A percentile compares a stretch with the other conserved stretches of the same genome.
These are phyloP conservation scores for Gonocerus acuteangulatus DNA, from an alignment of 2,888 invertebrate species.

Conservation along the genomic window DNA sequence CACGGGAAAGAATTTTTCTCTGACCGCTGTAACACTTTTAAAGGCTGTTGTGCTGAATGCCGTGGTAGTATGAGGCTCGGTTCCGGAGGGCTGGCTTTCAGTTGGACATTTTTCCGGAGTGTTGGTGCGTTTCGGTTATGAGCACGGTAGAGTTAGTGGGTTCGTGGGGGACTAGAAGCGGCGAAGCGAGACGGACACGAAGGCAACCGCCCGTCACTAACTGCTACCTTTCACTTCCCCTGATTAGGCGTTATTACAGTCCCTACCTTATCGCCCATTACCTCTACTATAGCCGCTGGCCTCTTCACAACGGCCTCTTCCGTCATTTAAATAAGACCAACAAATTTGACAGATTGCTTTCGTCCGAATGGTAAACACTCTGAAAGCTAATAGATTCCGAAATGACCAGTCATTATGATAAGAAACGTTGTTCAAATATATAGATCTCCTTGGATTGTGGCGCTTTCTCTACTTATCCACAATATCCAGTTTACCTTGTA, in stretches of 20 bases:
- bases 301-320: too few relatives aligned
- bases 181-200: background rate
- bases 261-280: slow-evolving; percentile 3
- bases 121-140: slow-evolving; percentile 21
- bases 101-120: slow-evolving; percentile 17
- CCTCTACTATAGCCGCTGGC: background rate
- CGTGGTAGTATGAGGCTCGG: background rate
- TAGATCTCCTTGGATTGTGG: too few relatives aligned
- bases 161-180: background rate
- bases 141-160: background rate
- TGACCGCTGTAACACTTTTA: too few relatives aligned
- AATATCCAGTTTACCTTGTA: too few relatives aligned
- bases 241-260: slow-evolving; percentile 18
- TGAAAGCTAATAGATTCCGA: too few relatives aligned
- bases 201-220: slow-evolving; percentile 7
- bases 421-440: too few relatives aligned
- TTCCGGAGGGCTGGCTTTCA: background rate
- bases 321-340: too few relatives aligned
- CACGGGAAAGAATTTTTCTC: too few relatives aligned
- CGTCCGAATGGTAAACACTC: too few relatives aligned
- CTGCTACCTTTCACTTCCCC: slow-evolving; percentile 23
- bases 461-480: too few relatives aligned
- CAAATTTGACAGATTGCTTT: too few relatives aligned
- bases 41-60: background rate
- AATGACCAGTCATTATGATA: too few relatives aligned